Conservation (phyloP, 2,888 invertebrate genomes). For the Helicoverpa assulta region DNA sequence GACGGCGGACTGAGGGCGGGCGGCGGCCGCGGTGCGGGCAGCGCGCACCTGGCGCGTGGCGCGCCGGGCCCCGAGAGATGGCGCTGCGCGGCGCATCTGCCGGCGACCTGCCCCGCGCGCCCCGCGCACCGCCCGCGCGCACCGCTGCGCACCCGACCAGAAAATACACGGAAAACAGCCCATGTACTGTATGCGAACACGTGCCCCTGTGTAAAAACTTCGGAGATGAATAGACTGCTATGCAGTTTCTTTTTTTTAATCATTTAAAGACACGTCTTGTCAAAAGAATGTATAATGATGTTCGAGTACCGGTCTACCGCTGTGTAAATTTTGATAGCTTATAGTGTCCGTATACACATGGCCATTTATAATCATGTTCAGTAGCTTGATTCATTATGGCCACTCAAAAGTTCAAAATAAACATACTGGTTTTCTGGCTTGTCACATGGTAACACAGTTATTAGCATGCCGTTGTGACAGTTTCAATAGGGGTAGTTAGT, state of each 20-base stretch:
- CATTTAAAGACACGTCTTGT: slow-evolving; percentile 29
- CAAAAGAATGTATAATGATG: slow-evolving; percentile 36
- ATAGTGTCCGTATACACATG: neutral
- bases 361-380: neutral
- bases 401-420: neutral
- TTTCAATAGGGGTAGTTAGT: slow-evolving; percentile 1
- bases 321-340: slow-evolving; percentile 4
- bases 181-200: slow-evolving; percentile 83
- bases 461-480: neutral
- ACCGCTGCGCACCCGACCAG: slow-evolving; percentile 78
- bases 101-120: slow-evolving; percentile 72
- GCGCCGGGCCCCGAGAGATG: slow-evolving; percentile 82
- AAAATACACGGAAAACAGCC: slow-evolving; percentile 88
- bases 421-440: neutral
- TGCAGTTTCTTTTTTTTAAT: slow-evolving; percentile 69
- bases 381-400: neutral
- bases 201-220: slow-evolving; percentile 86
- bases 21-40: slow-evolving; percentile 85
- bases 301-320: slow-evolving; percentile 8
- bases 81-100: slow-evolving; percentile 89
- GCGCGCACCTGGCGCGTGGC: slow-evolving; percentile 83
- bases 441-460: neutral
- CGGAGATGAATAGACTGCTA: slow-evolving; percentile 74
- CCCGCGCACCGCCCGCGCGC: slow-evolving; percentile 64
- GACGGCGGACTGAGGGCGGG: slow-evolving; percentile 89